Evolutionary conservation across 2,888 invertebrate species (phyloP).

Genomic region (Steinernema carpocapsae): DNA sequence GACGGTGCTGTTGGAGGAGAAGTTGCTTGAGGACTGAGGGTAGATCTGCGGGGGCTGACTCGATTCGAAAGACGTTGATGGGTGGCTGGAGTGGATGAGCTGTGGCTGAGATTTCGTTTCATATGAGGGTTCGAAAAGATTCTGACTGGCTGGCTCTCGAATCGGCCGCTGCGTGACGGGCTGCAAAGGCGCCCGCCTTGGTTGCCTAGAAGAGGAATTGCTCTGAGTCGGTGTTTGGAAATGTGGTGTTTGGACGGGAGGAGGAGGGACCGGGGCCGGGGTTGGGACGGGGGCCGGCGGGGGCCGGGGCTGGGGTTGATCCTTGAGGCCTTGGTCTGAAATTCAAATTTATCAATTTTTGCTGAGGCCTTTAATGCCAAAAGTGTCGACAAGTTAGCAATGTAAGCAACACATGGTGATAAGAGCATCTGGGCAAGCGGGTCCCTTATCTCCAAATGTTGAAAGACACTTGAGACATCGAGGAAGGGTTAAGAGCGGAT

Average conservation of each 20-base stretch:
- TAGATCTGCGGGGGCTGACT: constrained; percentile 9
- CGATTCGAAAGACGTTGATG: constrained; percentile 28
- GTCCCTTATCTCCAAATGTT: too few species aligned
- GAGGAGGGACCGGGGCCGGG: too few species aligned
- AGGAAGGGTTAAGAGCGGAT: too few species aligned
- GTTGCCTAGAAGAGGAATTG: constrained; percentile 2
- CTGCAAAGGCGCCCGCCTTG: background rate
- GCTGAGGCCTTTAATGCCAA: too few species aligned
- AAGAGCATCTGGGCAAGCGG: too few species aligned
- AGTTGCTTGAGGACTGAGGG: background rate
- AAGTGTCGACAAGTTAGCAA: too few species aligned
- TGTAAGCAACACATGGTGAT: too few species aligned
- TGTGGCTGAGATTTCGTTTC: constrained; percentile 20
- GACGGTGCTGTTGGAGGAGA: background rate
- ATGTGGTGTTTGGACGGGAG: background rate
- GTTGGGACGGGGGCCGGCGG: too few species aligned
- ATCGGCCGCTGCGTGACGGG: background rate
- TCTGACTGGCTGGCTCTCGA: constrained; percentile 2
- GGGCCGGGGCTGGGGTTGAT: too few species aligned
- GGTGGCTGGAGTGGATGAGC: constrained; percentile 32
- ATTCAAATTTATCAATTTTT: too few species aligned
- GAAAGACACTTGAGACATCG: too few species aligned
- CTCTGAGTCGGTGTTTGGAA: background rate
- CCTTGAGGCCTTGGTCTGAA: background rate
- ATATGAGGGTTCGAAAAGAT: constrained; percentile 5